Conservation (phyloP, 2,113 vertebrate species). For the Mustela nigripes region DNA sequence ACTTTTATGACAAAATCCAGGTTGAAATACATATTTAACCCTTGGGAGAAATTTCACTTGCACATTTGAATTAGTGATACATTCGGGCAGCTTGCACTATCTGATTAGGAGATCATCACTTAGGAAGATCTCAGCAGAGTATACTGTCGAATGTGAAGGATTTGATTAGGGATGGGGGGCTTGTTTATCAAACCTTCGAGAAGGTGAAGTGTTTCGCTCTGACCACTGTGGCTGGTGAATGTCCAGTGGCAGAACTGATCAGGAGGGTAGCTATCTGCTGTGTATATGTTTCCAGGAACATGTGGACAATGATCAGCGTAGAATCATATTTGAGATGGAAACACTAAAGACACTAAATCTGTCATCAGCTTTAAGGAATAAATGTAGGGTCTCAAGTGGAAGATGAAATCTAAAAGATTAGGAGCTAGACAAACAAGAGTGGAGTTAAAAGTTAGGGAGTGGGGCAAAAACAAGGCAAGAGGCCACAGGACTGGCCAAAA, state of each 20-base stretch:
- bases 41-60: background rate
- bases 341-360: conserved; percentile 49
- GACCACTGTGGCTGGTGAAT: background rate
- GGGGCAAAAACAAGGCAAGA: background rate
- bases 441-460: background rate
- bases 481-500: background rate
- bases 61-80: background rate
- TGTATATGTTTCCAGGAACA: background rate
- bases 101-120: background rate
- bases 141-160: background rate
- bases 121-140: background rate
- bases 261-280: background rate
- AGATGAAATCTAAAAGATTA: conserved; percentile 64
- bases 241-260: background rate
- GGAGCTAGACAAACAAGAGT: conserved; percentile 44
- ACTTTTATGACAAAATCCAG: conserved; percentile 36
- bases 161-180: background rate
- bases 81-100: background rate
- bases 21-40: conserved; percentile 9
- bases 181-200: background rate
- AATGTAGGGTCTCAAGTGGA: conserved; percentile 32
- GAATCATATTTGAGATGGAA: conserved; percentile 36
- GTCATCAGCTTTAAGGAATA: conserved; percentile 47
- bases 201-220: background rate
- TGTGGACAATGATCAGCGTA: background rate